These are phyloP conservation scores for Heliconius cydno DNA, from an alignment of 2,888 invertebrate genomes.

Conservation along the genomic window DNA sequence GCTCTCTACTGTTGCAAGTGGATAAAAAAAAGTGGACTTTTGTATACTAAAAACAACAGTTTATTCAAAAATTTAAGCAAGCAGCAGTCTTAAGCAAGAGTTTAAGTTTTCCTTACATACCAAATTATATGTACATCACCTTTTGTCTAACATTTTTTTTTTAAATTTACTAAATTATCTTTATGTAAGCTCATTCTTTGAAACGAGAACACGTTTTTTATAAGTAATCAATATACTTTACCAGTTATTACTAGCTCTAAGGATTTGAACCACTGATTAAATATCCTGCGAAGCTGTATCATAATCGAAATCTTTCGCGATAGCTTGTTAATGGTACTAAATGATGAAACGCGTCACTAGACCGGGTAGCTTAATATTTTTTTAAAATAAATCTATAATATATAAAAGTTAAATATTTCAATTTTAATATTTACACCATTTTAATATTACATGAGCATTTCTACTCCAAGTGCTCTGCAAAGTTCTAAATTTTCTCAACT, in stretches of 20 bases:
- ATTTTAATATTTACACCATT: background rate
- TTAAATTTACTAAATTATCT: no score
- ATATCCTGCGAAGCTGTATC: constrained; percentile 40
- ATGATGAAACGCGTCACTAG: constrained; percentile 15
- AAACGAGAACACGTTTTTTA: constrained; percentile 29
- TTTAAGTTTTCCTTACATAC: no score
- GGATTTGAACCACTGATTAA: constrained; percentile 36
- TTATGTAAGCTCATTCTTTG: background rate
- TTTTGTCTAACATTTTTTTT: background rate
- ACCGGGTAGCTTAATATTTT: background rate
- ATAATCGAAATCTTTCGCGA: constrained; percentile 42
- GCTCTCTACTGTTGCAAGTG: background rate
- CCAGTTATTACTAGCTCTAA: constrained; percentile 27
- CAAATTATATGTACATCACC: no score
- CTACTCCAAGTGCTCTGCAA: constrained; percentile 1
- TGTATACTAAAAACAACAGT: no score
- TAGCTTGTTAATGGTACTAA: constrained; percentile 36
- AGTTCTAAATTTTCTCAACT: constrained; percentile 31
- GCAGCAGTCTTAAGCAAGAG: background rate
- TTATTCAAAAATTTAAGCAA: background rate
- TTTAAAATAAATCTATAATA: background rate
- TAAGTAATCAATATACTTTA: constrained; percentile 33
- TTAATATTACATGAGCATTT: constrained; percentile 6
- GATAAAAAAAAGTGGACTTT: background rate
- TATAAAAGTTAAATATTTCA: background rate